Evolutionary conservation across 2,797 vertebrate species (phyloP).

Genomic region (Lepilemur ruficaudatus): DNA sequence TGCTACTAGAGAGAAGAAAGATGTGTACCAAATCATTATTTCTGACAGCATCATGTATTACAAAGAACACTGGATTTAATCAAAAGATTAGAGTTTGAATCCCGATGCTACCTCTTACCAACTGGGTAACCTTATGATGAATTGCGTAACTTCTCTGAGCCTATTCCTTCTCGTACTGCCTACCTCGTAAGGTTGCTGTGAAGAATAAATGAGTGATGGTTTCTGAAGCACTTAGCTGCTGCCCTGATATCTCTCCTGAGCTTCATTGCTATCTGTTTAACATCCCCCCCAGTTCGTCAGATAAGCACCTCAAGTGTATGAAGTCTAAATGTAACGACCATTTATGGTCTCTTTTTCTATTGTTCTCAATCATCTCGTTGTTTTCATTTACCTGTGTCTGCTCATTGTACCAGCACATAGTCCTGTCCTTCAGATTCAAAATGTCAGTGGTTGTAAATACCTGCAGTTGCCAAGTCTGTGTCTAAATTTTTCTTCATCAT

Average conservation of each 20-base stretch:
- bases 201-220: background rate
- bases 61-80: conserved; percentile 16
- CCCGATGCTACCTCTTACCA: background rate
- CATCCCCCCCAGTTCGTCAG: background rate
- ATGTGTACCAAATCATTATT: background rate
- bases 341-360: background rate
- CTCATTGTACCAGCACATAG: background rate
- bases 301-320: background rate
- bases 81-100: background rate
- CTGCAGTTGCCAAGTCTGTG: background rate
- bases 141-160: background rate
- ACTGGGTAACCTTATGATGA: background rate
- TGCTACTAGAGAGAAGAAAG: background rate
- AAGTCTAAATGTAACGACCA: background rate
- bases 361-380: background rate
- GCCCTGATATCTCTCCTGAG: background rate
- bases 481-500: background rate
- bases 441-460: background rate
- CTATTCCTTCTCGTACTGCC: background rate
- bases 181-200: background rate
- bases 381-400: conserved; percentile 9
- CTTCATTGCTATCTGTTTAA: background rate
- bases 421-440: background rate
- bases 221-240: background rate
- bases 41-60: background rate